Evolutionary conservation across 2,888 invertebrate species (phyloP), one percentile per base, ranked within the genome.

Genomic region (Euproctis similis): DNA sequence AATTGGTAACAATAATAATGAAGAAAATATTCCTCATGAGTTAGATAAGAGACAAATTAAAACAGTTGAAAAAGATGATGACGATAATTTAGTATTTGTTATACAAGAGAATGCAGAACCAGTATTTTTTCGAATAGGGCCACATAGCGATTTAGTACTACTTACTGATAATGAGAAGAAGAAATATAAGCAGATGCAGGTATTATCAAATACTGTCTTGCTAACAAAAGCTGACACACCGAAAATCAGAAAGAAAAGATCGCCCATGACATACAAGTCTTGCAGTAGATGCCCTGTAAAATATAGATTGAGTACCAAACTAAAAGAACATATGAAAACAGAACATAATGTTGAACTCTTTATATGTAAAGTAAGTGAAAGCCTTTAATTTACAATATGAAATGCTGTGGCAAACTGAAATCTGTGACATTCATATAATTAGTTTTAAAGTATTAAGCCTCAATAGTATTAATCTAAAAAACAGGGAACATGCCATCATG

Each of bases 271-370:
- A 1, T 65, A 53, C 16, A 64, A 59, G 20, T 43, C 52, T 1
- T 84, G 82, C 30, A 63, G 57, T 8, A 44, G 48, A 9, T 84
- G 82, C 37, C 70, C 78, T 0, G 59, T 74, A 0, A 64, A 63
- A 24, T 82, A 81, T 26, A 67, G 76, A 35, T 81, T 81, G 54
- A 42, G 70, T 10, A 54, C 74, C 0, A 80, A 75, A 46, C 39
- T 82, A 16, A 74, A 69, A 19, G 60, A 66, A 4, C 82, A 84
- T 32, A 75, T 77, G 73, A 71, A 66, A 47, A 28, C 19, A 2
- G 63, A 59, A n/a, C 82, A 84, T 54, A 48, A 64, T 27, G 43
- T 70, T 24, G 55, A 59, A 33, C 44, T 81, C 3, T 74, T 59
- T 46, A 52, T 72, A 28, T 84, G 82, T 51, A 72, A 74, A 68